Percentiles rank a stretch among this genome's conserved stretches.
phyloP scores from a whole-genome alignment of 2,888 invertebrate genomes.

The Nomada fucata region DNA sequence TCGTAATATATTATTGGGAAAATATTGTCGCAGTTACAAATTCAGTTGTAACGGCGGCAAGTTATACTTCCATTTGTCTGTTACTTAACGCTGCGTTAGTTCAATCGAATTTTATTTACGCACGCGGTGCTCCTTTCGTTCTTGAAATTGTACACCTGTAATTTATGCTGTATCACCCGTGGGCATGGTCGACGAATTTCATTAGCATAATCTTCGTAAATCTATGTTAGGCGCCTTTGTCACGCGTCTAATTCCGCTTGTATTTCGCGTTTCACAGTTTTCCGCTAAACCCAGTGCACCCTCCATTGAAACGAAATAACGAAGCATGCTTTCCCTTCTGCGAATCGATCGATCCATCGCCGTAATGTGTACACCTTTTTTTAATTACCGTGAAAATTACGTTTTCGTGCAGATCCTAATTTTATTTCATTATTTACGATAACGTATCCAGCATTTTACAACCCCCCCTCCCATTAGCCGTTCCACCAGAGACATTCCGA shows the following conservation, averaged over 20 bases:
- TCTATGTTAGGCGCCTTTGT: conserved; percentile 74
- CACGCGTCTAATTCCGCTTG: conserved; percentile 62
- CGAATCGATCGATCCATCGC: too few relatives aligned
- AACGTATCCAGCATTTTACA: neutral
- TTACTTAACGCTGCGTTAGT: neutral
- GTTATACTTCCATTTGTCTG: neutral
- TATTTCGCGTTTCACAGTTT: neutral
- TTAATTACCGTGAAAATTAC: neutral
- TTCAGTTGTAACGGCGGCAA: too few relatives aligned
- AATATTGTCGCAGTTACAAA: too few relatives aligned
- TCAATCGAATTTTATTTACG: neutral
- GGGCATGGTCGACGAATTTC: conserved; percentile 75
- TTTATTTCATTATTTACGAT: neutral
- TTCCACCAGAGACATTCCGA: neutral
- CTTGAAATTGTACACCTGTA: conserved; percentile 40
- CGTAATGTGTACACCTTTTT: too few relatives aligned
- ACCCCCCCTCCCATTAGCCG: neutral
- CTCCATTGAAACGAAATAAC: too few relatives aligned
- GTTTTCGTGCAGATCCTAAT: neutral
- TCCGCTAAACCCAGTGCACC: neutral
- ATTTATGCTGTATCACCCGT: conserved; percentile 70
- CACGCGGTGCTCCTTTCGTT: neutral
- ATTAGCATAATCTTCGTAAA: conserved; percentile 82
- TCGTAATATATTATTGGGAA: too few relatives aligned
- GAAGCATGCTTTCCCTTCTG: too few relatives aligned